phyloP scores from a whole-genome alignment of 2,888 invertebrate genomes.

The Myopa tessellatipennis region DNA sequence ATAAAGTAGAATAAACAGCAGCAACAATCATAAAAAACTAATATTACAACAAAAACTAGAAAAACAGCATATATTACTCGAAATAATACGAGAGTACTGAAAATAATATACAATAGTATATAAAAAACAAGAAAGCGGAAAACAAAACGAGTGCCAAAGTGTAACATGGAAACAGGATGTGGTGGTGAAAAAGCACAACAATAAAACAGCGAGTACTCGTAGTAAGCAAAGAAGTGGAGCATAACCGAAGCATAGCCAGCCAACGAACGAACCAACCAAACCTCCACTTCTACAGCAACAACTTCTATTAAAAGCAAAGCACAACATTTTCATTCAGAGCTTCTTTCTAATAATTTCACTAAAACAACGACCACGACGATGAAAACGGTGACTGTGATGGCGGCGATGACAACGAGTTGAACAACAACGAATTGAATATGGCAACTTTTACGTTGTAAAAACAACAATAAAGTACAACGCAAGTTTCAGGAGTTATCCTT shows the following conservation, averaged over 20 bases:
- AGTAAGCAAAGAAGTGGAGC: neutral
- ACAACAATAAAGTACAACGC: neutral
- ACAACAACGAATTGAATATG: neutral
- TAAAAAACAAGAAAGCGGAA: neutral
- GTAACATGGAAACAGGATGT: neutral
- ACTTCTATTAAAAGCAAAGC: neutral
- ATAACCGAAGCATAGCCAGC: neutral
- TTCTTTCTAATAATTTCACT: neutral
- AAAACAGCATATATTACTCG: neutral
- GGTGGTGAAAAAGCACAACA: neutral
- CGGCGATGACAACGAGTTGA: neutral
- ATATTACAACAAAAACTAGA: neutral
- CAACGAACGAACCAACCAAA: neutral
- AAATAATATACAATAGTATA: too few species aligned
- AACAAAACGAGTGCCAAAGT: neutral
- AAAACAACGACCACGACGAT: neutral
- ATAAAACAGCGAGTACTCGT: neutral
- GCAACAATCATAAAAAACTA: neutral
- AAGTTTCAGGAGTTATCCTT: neutral
- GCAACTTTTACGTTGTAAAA: neutral
- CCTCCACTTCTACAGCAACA: neutral
- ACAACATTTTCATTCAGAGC: slow-evolving; percentile 9
- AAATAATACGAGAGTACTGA: too few species aligned
- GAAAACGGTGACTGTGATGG: neutral
- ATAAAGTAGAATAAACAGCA: neutral